Evolutionary conservation across 2,113 vertebrate species (phyloP), one percentile per base, ranked within the genome.

Genomic region (Sula dactylatra): DNA sequence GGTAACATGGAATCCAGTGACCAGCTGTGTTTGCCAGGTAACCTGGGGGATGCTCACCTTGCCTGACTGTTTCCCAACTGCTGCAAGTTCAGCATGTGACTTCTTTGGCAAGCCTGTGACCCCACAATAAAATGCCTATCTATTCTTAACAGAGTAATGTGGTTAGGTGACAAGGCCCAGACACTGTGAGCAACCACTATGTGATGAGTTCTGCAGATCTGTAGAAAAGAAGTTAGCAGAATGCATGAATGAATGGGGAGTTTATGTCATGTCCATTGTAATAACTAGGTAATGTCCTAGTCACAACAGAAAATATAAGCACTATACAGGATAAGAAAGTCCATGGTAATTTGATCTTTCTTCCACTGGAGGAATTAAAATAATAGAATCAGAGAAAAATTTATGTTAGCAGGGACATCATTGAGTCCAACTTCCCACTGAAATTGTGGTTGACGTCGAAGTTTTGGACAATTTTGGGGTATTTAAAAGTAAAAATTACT

Each of bases 61-160:
- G 17, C 16, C 31, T 45, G 6, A 24, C 31, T 70, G 24, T 27
- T 78, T 78, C 27, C 11, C 12, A n/a, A 1, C 13, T 42, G 7
- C 34, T 80, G 4, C 45, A 69, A 78, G 27, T n/a, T 79, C 40
- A 59, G 14, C 25, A 11, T 5, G 9, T 0, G 1, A 15, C 25
- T 66, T 34, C 19, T 85, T 32, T 64, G 42, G 12, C 20, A 54
- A 65, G 36, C 7, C 12, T 32, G 9, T n/a, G 49, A 44, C 19
- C 13, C 11, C 1, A 1, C 21, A 3, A 11, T 61, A 12, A 66
- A 44, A 9, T 7, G 3, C 2, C 1, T 67, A 14, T 40, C 54
- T 92, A 25, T 42, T 82, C 45, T 79, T 72, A 47, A 24, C 6
- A 59, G 12, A 58, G 9, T 12, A 45, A 82, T 27, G 14, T 32